Percentiles rank a stretch among this genome's conserved stretches.
Conservation (phyloP, 2,888 invertebrate genomes). For the Arge pagana region DNA sequence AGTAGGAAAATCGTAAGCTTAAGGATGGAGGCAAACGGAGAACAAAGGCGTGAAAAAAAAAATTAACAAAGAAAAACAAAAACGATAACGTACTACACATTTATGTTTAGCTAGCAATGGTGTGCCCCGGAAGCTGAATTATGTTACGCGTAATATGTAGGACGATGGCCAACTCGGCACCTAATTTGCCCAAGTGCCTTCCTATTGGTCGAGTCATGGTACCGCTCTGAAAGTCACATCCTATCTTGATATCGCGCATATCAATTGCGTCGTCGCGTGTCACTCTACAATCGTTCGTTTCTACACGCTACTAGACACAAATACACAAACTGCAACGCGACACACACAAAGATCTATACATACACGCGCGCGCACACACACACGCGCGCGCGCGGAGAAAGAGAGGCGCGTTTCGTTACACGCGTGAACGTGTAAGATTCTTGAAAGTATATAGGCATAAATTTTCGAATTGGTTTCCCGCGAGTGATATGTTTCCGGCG, state of each 20-base stretch:
- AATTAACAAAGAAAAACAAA: conserved; percentile 7
- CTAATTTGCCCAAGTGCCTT: conserved; percentile 58
- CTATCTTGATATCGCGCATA: conserved; percentile 33
- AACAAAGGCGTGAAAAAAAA: conserved; percentile 18
- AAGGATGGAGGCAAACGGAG: conserved; percentile 19
- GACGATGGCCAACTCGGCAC: conserved; percentile 55
- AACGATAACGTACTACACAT: conserved; percentile 19
- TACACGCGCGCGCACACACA: no score
- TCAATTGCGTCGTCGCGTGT: conserved; percentile 1
- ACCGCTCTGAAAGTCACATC: conserved; percentile 41
- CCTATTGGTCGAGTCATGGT: conserved; percentile 54
- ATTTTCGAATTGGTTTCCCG: no score
- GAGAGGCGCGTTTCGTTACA: no score
- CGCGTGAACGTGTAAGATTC: no score
- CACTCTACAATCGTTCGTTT: conserved; percentile 10
- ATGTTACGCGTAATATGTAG: no score
- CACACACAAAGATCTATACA: no score
- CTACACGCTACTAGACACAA: not conserved
- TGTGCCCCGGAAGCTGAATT: conserved; percentile 48
- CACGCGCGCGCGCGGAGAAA: no score
- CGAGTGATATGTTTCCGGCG: no score
- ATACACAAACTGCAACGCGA: not conserved
- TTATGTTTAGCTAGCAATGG: conserved; percentile 26
- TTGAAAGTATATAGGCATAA: no score
- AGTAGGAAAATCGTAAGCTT: no score